phyloP scores from a whole-genome alignment of 2,797 vertebrate genomes.

The Halcyon leucocephala region DNA sequence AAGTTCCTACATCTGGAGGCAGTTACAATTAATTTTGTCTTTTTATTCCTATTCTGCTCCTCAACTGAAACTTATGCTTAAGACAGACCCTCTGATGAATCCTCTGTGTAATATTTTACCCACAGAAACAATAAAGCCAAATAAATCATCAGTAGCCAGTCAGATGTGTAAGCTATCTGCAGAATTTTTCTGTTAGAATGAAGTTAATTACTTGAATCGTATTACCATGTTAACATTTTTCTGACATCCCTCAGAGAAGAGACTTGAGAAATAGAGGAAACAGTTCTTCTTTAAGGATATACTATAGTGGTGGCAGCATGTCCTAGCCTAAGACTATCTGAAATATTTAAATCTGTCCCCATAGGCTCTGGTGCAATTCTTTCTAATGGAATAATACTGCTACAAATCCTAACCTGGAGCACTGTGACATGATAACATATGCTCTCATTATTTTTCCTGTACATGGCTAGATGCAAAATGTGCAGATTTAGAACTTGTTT shows the following conservation, averaged over 20 bases:
- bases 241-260: neutral
- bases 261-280: neutral
- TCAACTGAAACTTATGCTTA: neutral
- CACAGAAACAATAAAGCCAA: neutral
- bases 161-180: neutral
- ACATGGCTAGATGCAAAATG: neutral
- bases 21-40: neutral
- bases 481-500: neutral
- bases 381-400: neutral
- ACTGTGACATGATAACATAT: neutral
- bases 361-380: neutral
- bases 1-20: neutral
- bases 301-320: neutral
- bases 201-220: neutral
- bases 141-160: neutral
- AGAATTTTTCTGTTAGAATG: neutral
- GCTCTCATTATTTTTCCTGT: neutral
- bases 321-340: neutral
- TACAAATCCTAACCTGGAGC: neutral
- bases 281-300: neutral
- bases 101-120: neutral
- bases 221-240: neutral
- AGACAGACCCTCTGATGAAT: neutral
- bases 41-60: neutral
- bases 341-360: neutral